These are phyloP conservation scores for Caenorhabditis angaria DNA, from an alignment of 2,888 invertebrate species.

Conservation along the genomic window DNA sequence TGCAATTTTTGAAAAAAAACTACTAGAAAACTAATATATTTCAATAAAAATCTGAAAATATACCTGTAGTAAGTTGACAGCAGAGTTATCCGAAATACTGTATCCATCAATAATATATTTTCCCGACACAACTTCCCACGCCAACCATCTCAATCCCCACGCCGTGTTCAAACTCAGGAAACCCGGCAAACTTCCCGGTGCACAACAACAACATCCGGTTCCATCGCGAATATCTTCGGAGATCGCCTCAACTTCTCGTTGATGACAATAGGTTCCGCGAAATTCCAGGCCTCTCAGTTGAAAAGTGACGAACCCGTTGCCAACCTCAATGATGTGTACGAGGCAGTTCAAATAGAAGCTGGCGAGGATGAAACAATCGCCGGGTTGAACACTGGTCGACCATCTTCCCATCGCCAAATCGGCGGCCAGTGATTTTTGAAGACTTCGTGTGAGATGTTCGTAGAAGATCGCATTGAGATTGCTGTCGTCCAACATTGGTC, in stretches of 20 bases:
- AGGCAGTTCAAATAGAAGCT: conserved; percentile 95
- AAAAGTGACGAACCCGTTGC: conserved; percentile 96
- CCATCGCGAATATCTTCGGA: conserved; percentile 96
- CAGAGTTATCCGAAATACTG: conserved; percentile 96
- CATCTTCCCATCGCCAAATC: conserved; percentile 89
- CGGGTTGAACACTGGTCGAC: conserved; percentile 90
- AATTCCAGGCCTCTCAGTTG: conserved; percentile 96
- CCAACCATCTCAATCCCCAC: conserved; percentile 83
- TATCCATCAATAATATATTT: conserved; percentile 98
- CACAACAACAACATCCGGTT: conserved; percentile 90
- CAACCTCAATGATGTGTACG: conserved; percentile 94
- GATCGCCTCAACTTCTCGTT: conserved; percentile 96
- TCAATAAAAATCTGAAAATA: not conserved
- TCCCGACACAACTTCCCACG: conserved; percentile 82
- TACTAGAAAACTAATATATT: no score
- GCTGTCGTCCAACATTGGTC: conserved; percentile 81
- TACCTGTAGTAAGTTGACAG: conserved; percentile 89
- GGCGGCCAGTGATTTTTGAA: conserved; percentile 91
- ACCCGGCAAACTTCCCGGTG: conserved; percentile 82
- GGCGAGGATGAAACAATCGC: conserved; percentile 96
- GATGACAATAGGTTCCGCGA: conserved; percentile 96
- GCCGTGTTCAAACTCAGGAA: conserved; percentile 94
- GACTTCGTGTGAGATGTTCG: conserved; percentile 87
- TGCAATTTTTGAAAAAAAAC: not conserved
- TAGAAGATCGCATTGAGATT: conserved; percentile 99